Percentiles rank a stretch among this genome's conserved stretches.
These are phyloP conservation scores for Bettongia penicillata DNA, from an alignment of 2,113 vertebrate species.

Conservation along the genomic window DNA sequence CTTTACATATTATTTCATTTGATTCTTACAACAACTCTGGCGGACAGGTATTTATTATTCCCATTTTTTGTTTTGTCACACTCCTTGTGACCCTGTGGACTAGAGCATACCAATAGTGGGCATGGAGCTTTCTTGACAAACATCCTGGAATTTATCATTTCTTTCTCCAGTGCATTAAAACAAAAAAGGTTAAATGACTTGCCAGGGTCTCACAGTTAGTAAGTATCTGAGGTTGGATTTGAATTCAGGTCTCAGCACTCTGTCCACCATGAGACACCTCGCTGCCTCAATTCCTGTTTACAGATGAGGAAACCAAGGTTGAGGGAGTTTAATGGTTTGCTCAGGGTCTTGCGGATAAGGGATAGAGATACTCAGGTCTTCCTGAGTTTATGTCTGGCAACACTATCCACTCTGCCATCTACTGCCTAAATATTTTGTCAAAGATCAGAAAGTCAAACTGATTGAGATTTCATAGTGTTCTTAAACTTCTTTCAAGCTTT, in stretches of 20 bases:
- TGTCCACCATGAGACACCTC: not conserved
- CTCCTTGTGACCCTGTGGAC: not conserved
- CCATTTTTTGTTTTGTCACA: not conserved
- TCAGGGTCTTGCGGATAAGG: not conserved
- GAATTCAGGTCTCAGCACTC: not conserved
- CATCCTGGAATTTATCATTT: not conserved
- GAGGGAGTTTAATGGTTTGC: not conserved
- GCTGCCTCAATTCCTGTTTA: not conserved
- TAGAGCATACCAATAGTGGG: not conserved
- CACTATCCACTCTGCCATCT: not conserved
- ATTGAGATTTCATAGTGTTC: not conserved
- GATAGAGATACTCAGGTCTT: not conserved
- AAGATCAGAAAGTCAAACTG: not conserved
- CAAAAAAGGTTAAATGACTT: not conserved
- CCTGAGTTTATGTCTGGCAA: not conserved
- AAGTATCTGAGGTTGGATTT: not conserved
- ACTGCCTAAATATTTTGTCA: not conserved
- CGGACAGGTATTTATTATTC: not conserved
- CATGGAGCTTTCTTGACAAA: not conserved
- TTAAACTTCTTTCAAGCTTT: constrained; percentile 19
- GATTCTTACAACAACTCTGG: not conserved
- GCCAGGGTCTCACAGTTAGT: not conserved
- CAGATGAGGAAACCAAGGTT: not conserved
- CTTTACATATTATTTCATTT: not conserved
- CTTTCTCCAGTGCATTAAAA: not conserved